Conservation (phyloP, 2,797 vertebrate species). For the Cossypha niveicapilla region DNA sequence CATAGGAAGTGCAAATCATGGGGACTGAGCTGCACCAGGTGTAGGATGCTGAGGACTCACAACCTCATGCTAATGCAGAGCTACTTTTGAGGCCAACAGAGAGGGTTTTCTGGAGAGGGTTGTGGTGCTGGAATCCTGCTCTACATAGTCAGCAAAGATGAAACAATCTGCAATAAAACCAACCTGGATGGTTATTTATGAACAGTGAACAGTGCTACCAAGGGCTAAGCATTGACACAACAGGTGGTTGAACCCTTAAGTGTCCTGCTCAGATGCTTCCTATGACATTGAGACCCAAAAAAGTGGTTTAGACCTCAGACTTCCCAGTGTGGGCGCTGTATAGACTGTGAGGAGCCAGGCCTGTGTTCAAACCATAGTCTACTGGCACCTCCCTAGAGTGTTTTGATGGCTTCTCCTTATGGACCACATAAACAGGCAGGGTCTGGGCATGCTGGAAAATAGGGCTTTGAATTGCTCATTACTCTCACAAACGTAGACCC, state of each 20-base stretch:
- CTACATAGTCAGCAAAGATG: background rate
- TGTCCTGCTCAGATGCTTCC: background rate
- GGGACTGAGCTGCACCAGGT: background rate
- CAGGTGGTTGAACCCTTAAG: background rate
- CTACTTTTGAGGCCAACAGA: background rate
- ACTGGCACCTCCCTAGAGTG: background rate
- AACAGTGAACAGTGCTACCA: fast-evolving
- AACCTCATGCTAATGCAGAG: background rate
- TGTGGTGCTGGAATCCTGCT: background rate
- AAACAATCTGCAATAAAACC: background rate
- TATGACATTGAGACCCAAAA: background rate
- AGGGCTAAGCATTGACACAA: background rate
- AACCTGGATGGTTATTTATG: background rate
- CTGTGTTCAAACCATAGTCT: background rate
- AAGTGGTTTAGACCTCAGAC: background rate
- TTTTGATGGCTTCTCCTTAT: background rate
- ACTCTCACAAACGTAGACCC: background rate
- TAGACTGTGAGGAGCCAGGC: background rate
- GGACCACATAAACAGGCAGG: background rate
- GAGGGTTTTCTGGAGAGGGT: background rate
- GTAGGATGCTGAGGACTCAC: background rate
- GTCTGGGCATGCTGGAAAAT: background rate
- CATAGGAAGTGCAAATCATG: fast-evolving
- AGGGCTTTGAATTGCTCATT: background rate
- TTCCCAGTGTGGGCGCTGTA: background rate